Conservation (phyloP, 2,888 invertebrate species). For the Dorcus parallelipipedus region DNA sequence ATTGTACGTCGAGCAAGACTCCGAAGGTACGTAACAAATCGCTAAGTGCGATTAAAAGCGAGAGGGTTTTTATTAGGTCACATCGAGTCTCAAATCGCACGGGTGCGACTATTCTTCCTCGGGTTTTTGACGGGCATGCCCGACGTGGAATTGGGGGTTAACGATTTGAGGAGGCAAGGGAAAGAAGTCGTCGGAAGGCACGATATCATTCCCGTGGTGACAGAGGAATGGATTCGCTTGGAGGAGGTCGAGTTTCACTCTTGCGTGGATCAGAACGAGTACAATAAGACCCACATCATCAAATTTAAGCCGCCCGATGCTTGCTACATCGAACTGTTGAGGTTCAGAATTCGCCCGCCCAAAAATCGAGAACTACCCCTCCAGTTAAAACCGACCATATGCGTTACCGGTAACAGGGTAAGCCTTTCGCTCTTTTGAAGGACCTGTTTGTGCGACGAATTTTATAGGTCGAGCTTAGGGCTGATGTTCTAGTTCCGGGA, state of each 20-base stretch:
- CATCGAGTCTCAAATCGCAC: constrained; percentile 85
- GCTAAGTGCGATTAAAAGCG: not conserved
- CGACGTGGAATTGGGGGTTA: constrained; percentile 93
- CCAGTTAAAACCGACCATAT: constrained; percentile 87
- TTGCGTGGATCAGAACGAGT: constrained; percentile 88
- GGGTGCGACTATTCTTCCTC: constrained; percentile 92
- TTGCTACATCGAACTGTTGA: constrained; percentile 93
- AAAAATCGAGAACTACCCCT: constrained; percentile 95
- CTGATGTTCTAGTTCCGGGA: constrained; percentile 94
- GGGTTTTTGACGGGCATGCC: constrained; percentile 97
- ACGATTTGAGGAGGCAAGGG: constrained; percentile 97
- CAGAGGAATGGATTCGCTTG: constrained; percentile 98
- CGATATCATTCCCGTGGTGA: constrained; percentile 97
- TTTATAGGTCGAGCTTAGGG: constrained; percentile 81
- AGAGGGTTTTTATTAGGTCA: constrained; percentile 41
- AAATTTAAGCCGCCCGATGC: constrained; percentile 97
- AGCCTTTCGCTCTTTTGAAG: not conserved
- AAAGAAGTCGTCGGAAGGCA: constrained; percentile 97
- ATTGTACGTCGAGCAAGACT: constrained; percentile 83
- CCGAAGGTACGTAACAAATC: constrained; percentile 57
- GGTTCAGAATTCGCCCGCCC: constrained; percentile 93
- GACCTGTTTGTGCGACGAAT: not conserved
- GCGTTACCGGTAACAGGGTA: constrained; percentile 81
- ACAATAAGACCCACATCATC: constrained; percentile 78
- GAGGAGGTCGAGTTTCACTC: constrained; percentile 94